These are phyloP conservation scores for Aegithalos caudatus DNA, from an alignment of 2,113 vertebrate genomes.

Conservation along the genomic window DNA sequence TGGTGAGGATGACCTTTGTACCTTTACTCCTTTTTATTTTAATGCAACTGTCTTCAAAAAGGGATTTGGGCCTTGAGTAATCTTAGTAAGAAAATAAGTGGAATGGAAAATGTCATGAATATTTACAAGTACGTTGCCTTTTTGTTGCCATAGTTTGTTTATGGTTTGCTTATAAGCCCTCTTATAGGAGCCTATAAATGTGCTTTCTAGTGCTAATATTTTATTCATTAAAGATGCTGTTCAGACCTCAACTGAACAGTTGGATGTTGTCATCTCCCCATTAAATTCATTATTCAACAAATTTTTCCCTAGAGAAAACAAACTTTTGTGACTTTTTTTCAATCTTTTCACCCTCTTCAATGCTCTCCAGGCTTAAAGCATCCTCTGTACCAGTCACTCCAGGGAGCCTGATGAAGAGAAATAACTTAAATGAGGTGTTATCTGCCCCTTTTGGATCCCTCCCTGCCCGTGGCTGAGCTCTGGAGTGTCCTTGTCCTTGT, in stretches of 20 bases:
- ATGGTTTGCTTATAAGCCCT: background rate
- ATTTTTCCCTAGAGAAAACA: background rate
- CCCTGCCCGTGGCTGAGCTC: background rate
- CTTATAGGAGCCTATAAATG: background rate
- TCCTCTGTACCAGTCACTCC: background rate
- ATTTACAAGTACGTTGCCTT: background rate
- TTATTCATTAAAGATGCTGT: slow-evolving; percentile 10
- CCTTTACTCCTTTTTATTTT: slow-evolving; percentile 24
- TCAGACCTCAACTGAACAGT: slow-evolving; percentile 1
- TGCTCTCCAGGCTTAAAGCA: background rate
- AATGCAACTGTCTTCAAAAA: slow-evolving; percentile 20
- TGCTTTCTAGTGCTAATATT: slow-evolving; percentile 5
- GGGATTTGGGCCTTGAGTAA: background rate
- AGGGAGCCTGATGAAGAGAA: background rate
- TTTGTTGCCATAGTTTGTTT: slow-evolving; percentile 24
- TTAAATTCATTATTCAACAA: slow-evolving; percentile 9
- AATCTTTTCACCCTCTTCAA: background rate
- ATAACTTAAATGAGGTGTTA: background rate
- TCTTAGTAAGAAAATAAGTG: slow-evolving; percentile 20
- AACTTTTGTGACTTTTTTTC: background rate
- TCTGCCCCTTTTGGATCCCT: background rate
- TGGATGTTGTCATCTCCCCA: background rate
- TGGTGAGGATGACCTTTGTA: slow-evolving; percentile 1
- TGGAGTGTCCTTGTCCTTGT: background rate
- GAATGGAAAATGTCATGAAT: slow-evolving; percentile 32